phyloP scores from a whole-genome alignment of 2,888 invertebrate species.

The Cataglyphis rosenhaueri region DNA sequence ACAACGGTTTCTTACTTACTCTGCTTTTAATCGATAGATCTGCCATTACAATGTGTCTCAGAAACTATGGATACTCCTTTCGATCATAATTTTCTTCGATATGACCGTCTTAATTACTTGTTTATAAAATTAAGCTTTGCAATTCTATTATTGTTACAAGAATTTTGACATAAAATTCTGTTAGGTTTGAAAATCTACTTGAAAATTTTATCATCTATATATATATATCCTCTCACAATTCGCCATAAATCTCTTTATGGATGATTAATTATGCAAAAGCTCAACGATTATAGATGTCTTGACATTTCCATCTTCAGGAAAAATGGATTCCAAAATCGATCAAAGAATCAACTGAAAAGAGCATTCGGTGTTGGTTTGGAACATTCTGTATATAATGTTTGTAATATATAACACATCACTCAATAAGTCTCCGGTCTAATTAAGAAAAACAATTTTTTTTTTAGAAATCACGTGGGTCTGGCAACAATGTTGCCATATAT shows the following conservation, averaged over 20 bases:
- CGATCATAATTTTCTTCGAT: not conserved
- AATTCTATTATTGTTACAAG: not conserved
- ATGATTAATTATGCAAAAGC: not conserved
- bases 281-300: not conserved
- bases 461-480: too few species aligned
- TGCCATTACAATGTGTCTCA: not conserved
- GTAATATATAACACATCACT: not conserved
- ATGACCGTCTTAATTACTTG: not conserved
- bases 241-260: not conserved
- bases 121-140: not conserved
- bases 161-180: not conserved
- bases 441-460: too few species aligned
- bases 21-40: slow-evolving; percentile 24
- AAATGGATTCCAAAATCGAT: not conserved
- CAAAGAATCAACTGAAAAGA: not conserved
- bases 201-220: not conserved
- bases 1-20: slow-evolving; percentile 28
- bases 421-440: too few species aligned
- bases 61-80: not conserved
- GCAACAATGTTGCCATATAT: too few species aligned
- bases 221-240: not conserved
- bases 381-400: not conserved
- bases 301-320: not conserved
- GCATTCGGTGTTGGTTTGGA: not conserved
- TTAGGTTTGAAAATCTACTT: not conserved